Evolutionary conservation across 2,888 invertebrate species (phyloP).

Genomic region (Synanthedon formicaeformis): DNA sequence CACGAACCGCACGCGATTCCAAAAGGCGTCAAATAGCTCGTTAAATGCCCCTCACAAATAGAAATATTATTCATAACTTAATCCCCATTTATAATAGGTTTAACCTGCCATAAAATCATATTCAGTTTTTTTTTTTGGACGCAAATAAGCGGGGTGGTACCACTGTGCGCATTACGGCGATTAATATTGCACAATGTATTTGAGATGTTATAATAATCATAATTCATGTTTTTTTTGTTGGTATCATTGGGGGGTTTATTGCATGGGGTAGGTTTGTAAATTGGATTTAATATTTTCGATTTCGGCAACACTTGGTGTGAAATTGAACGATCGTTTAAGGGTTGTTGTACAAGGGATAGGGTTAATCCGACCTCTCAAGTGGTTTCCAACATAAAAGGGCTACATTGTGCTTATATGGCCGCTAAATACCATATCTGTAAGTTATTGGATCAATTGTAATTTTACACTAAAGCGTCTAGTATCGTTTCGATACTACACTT

Average conservation of each 20-base stretch:
- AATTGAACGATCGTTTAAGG: conserved; percentile 63
- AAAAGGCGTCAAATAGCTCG: conserved; percentile 63
- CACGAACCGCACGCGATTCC: conserved; percentile 46
- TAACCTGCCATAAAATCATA: conserved; percentile 70
- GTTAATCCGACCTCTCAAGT: conserved; percentile 43
- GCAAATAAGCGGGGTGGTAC: conserved; percentile 51
- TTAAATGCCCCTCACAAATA: conserved; percentile 62
- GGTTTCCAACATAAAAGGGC: conserved; percentile 18
- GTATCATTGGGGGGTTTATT: conserved; percentile 53
- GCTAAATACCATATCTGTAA: background rate
- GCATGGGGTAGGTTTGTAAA: conserved; percentile 48
- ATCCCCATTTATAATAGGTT: conserved; percentile 65
- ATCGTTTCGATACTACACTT: too few species aligned
- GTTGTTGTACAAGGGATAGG: conserved; percentile 37
- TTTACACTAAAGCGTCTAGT: too few species aligned
- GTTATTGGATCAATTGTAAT: background rate
- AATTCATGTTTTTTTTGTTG: conserved; percentile 54
- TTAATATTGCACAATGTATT: conserved; percentile 52
- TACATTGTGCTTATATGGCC: background rate
- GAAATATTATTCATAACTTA: conserved; percentile 67
- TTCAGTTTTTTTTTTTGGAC: conserved; percentile 42
- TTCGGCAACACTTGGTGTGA: conserved; percentile 63
- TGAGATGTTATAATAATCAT: conserved; percentile 62
- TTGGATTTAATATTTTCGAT: conserved; percentile 70
- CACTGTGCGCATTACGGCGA: conserved; percentile 53